A percentile compares a stretch with the other conserved stretches of the same genome.
Conservation (phyloP, 2,113 vertebrate genomes). For the Pituophis catenifer region DNA sequence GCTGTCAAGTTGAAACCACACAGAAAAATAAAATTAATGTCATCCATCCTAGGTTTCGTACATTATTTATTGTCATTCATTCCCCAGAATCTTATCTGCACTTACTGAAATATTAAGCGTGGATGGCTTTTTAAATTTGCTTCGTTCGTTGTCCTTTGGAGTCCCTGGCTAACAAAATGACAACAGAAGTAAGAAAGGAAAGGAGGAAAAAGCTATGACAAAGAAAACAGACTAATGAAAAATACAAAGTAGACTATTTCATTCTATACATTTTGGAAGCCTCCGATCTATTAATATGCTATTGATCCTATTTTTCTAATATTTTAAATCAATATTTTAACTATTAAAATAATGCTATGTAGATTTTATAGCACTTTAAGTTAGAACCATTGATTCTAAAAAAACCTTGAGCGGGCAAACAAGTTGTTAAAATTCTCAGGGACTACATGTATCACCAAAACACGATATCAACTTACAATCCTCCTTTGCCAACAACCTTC, state of each 20-base stretch:
- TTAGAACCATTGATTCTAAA: not conserved
- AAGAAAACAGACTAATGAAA: not conserved
- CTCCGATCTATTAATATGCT: not conserved
- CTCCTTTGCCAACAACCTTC: not conserved
- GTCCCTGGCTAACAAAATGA: constrained; percentile 1
- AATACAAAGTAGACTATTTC: not conserved
- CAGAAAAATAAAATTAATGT: not conserved
- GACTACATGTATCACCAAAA: not conserved
- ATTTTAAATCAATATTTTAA: not conserved
- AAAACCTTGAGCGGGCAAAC: not conserved
- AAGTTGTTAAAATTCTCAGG: not conserved
- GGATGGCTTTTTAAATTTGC: not conserved
- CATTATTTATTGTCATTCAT: not conserved
- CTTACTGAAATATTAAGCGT: constrained; percentile 28
- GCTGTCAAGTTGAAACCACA: not conserved
- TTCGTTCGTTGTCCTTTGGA: not conserved
- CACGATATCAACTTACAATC: not conserved
- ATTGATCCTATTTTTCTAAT: not conserved
- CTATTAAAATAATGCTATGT: not conserved
- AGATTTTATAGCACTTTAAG: not conserved
- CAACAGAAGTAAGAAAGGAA: not conserved
- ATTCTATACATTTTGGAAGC: not conserved
- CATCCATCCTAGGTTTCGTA: not conserved
- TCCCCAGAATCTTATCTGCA: not conserved
- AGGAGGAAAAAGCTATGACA: not conserved